A percentile compares a stretch with the other conserved stretches of the same genome.
Evolutionary conservation across 2,888 invertebrate species (phyloP).

Genomic region (Cephus pulcher): DNA sequence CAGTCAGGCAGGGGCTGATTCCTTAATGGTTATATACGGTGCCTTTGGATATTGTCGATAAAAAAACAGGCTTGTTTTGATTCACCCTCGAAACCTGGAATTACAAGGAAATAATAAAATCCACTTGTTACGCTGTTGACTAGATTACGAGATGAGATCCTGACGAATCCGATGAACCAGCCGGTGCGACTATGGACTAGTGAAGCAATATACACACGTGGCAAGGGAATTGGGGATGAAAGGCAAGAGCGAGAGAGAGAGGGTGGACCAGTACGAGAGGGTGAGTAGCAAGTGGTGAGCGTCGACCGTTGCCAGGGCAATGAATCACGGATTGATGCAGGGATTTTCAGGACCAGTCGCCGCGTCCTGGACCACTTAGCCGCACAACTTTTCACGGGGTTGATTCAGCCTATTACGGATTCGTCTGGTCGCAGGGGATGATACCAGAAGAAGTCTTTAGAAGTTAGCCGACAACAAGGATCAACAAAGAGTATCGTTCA

Average conservation of each 20-base stretch:
- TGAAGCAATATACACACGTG: conserved; percentile 22
- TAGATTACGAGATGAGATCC: conserved; percentile 4
- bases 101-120: conserved; percentile 44
- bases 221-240: conserved; percentile 20
- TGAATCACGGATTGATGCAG: conserved; percentile 59
- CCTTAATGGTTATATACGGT: background rate
- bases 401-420: background rate
- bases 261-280: background rate
- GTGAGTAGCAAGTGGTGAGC: conserved; percentile 25
- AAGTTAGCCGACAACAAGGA: background rate
- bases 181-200: conserved; percentile 22
- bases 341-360: conserved; percentile 44
- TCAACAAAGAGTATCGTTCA: background rate
- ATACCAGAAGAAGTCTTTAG: background rate
- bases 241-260: conserved; percentile 5
- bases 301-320: conserved; percentile 58
- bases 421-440: background rate
- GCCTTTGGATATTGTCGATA: background rate
- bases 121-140: conserved; percentile 50
- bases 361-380: conserved; percentile 34
- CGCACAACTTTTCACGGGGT: conserved; percentile 23
- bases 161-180: conserved; percentile 19
- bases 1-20: background rate
- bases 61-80: background rate
- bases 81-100: background rate